A percentile compares a stretch with the other conserved stretches of the same genome.
phyloP scores from a whole-genome alignment of 2,797 vertebrate species.

The Amazona finschi region DNA sequence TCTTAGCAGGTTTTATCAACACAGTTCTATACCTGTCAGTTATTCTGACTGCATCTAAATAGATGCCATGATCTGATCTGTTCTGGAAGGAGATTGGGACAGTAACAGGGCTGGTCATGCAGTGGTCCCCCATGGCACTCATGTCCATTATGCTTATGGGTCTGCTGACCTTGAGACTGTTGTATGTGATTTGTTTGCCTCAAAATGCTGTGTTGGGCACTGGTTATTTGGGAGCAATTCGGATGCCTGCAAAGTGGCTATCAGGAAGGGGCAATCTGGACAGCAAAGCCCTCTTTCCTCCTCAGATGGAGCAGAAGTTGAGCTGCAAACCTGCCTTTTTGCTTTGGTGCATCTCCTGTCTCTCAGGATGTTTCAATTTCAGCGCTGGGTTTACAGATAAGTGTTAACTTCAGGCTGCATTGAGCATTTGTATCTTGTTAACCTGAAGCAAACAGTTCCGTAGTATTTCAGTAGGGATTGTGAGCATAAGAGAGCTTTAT shows the following conservation, averaged over 20 bases:
- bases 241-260: background rate
- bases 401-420: background rate
- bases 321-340: background rate
- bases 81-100: background rate
- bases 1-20: background rate
- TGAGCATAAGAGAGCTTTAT: background rate
- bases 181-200: background rate
- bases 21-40: background rate
- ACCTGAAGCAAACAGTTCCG: background rate
- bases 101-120: background rate
- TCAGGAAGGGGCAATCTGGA: background rate
- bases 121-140: background rate
- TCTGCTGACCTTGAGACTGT: background rate
- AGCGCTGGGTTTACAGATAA: background rate
- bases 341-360: background rate
- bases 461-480: background rate
- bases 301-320: background rate
- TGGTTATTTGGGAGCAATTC: background rate
- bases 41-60: background rate
- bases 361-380: background rate
- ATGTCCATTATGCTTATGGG: background rate
- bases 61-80: background rate
- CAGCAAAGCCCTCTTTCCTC: background rate
- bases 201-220: background rate
- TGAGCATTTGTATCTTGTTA: background rate